These are phyloP conservation scores for Torymus texanus DNA, from an alignment of 2,888 invertebrate genomes.

Conservation along the genomic window DNA sequence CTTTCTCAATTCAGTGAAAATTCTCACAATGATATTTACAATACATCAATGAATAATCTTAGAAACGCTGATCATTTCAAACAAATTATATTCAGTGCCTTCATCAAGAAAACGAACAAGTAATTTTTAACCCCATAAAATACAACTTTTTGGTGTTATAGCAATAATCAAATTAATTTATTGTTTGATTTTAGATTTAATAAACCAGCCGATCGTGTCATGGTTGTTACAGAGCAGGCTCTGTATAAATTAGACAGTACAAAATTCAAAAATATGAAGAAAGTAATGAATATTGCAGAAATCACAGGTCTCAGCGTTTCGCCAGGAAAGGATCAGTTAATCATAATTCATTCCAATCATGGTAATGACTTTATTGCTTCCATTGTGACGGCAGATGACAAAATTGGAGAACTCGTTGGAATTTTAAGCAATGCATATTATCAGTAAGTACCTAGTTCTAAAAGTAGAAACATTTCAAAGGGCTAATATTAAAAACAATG, in stretches of 20 bases:
- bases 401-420: slow-evolving; percentile 92
- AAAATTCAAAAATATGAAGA: slow-evolving; percentile 92
- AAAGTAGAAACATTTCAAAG: too few species aligned
- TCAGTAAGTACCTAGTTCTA: slow-evolving; percentile 78
- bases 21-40: slow-evolving; percentile 80
- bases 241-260: slow-evolving; percentile 91
- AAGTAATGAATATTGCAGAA: slow-evolving; percentile 88
- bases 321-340: slow-evolving; percentile 90
- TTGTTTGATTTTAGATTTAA: slow-evolving; percentile 76
- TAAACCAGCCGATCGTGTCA: slow-evolving; percentile 90
- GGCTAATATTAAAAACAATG: background rate
- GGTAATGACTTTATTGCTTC: slow-evolving; percentile 94
- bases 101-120: slow-evolving; percentile 72
- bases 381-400: slow-evolving; percentile 82
- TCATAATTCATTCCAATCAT: slow-evolving; percentile 89
- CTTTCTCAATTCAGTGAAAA: slow-evolving; percentile 83
- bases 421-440: slow-evolving; percentile 85
- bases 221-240: slow-evolving; percentile 88
- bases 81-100: slow-evolving; percentile 74
- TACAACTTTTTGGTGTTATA: background rate
- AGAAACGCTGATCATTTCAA: slow-evolving; percentile 82
- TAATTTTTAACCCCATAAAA: slow-evolving; percentile 48
- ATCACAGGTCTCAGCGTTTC: slow-evolving; percentile 91
- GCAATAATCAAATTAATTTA: slow-evolving; percentile 1
- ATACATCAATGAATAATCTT: slow-evolving; percentile 81